Evolutionary conservation across 2,113 vertebrate species (phyloP).

Genomic region (Numenius arquata): DNA sequence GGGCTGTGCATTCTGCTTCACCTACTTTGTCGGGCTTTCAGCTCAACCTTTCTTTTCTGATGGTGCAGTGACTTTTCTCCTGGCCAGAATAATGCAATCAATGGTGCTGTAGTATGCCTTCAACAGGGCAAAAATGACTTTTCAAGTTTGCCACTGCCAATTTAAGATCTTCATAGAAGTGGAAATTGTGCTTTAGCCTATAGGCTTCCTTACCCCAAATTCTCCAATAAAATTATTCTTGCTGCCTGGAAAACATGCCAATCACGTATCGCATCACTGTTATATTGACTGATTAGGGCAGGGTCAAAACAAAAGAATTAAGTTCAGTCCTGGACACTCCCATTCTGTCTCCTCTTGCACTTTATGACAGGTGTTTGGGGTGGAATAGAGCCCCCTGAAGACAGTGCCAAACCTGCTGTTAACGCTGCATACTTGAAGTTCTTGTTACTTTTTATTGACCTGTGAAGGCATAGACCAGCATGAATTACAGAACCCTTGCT

Average conservation of each 20-base stretch:
- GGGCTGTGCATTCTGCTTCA: neutral
- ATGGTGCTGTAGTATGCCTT: neutral
- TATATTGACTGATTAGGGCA: neutral
- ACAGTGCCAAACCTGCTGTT: neutral
- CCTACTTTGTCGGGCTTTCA: neutral
- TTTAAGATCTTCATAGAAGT: neutral
- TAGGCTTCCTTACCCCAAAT: neutral
- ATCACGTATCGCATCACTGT: fast-evolving
- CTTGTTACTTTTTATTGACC: neutral
- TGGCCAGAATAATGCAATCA: neutral
- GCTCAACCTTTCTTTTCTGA: neutral
- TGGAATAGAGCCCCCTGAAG: neutral
- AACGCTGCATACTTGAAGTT: neutral
- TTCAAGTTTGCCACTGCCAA: neutral
- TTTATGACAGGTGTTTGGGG: neutral
- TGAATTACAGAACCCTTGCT: neutral
- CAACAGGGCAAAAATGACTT: neutral
- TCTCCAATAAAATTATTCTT: neutral
- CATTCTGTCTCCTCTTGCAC: neutral
- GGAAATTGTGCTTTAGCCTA: neutral
- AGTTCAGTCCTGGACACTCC: neutral
- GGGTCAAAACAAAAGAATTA: neutral
- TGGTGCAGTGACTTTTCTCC: neutral
- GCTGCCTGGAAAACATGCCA: neutral
- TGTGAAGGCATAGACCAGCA: neutral